Evolutionary conservation across 2,888 invertebrate species (phyloP).

Genomic region (Caenorhabditis panamensis): DNA sequence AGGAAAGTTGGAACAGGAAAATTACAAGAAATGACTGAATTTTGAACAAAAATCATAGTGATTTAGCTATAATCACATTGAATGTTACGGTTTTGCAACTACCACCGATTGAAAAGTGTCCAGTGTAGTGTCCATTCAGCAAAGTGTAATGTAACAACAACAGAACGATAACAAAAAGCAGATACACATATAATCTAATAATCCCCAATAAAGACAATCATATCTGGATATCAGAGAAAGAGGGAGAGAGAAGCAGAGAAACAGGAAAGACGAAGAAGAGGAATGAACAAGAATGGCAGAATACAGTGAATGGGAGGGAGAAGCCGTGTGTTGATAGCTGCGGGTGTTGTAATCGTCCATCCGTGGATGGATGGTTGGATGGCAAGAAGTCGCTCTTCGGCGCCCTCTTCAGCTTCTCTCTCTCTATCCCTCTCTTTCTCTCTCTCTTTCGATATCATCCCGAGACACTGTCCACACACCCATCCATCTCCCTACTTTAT

Average conservation of each 20-base stretch:
- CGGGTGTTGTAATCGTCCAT: conserved; percentile 44
- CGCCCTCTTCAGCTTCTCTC: conserved; percentile 6
- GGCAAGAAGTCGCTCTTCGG: conserved; percentile 6
- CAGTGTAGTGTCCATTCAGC: too few relatives aligned
- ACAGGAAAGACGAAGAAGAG: conserved; percentile 11
- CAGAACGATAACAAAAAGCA: too few relatives aligned
- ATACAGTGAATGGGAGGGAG: conserved; percentile 4
- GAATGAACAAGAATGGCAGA: conserved; percentile 1
- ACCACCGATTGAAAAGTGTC: too few relatives aligned
- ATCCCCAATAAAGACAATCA: not conserved
- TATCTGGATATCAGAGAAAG: conserved; percentile 3
- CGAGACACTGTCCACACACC: conserved; percentile 30
- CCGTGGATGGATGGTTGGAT: conserved; percentile 46
- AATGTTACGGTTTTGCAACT: too few relatives aligned
- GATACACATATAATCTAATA: not conserved
- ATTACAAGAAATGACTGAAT: not conserved
- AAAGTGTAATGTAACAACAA: too few relatives aligned
- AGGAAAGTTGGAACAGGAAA: not conserved
- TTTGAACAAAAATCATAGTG: too few relatives aligned
- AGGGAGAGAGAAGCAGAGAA: conserved; percentile 29
- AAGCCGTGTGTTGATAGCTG: conserved; percentile 33
- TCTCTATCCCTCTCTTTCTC: conserved; percentile 16
- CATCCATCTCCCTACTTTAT: conserved; percentile 24
- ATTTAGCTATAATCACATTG: too few relatives aligned
- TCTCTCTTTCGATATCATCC: conserved; percentile 16